These are phyloP conservation scores for Alectura lathami DNA, from an alignment of 2,113 vertebrate genomes.

Conservation along the genomic window DNA sequence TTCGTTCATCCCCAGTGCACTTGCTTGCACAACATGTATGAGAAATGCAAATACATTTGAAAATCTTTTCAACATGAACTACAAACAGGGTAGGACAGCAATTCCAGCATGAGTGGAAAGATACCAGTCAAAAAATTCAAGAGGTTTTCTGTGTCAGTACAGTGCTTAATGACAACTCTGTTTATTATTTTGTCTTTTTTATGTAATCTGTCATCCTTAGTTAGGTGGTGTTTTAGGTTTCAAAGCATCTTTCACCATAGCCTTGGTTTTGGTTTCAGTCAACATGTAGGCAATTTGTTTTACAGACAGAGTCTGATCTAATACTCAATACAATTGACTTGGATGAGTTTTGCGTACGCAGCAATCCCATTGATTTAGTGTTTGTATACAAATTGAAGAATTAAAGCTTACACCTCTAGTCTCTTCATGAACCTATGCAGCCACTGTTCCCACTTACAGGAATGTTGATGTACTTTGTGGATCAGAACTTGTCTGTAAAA, in stretches of 20 bases:
- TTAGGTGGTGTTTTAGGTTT: neutral
- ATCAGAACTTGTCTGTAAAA: neutral
- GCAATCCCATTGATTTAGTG: neutral
- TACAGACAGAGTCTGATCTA: neutral
- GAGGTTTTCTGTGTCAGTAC: neutral
- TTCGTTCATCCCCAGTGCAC: neutral
- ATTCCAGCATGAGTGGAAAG: neutral
- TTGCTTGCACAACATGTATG: neutral
- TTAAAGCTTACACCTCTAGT: neutral
- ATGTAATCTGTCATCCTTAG: neutral
- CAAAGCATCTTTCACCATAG: neutral
- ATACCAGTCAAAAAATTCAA: neutral
- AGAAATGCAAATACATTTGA: neutral
- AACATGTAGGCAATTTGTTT: neutral
- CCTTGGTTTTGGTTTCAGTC: conserved; percentile 13
- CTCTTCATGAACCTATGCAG: neutral
- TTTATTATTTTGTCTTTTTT: neutral
- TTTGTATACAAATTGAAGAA: neutral
- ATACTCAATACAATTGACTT: neutral
- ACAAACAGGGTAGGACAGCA: neutral
- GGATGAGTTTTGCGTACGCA: neutral
- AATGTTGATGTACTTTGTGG: neutral
- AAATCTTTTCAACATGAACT: neutral
- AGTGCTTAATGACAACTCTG: neutral
- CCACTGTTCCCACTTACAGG: neutral